A percentile compares a stretch with the other conserved stretches of the same genome.
Conservation (phyloP, 1,140 invertebrate genomes). For the Drosophila pallidifrons region DNA sequence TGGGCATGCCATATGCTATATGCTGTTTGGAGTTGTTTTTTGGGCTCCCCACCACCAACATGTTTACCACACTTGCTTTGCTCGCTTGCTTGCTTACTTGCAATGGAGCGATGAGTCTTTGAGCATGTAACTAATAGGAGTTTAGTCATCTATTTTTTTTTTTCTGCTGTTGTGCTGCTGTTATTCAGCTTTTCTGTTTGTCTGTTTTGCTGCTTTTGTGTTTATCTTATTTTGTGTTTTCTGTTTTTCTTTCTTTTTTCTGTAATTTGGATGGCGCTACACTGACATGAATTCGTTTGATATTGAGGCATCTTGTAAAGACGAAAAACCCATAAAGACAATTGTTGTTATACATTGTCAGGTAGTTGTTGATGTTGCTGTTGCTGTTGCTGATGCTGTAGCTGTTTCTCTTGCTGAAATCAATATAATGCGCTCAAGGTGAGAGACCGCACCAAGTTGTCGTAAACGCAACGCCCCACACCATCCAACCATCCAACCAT, state of each 20-base stretch:
- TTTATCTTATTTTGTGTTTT: constrained; percentile 18
- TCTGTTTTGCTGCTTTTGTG: not conserved
- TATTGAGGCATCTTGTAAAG: constrained; percentile 32
- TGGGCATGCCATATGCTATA: constrained; percentile 45
- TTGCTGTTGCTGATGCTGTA: constrained; percentile 25
- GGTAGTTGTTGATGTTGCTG: constrained; percentile 2
- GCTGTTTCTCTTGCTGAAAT: constrained; percentile 41
- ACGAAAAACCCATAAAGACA: constrained; percentile 53
- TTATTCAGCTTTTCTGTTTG: not conserved
- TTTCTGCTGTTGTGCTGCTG: constrained; percentile 5
- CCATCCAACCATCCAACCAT: constrained; percentile 13
- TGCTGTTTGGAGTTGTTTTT: not conserved
- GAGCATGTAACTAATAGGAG: constrained; percentile 49
- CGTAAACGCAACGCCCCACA: constrained; percentile 57
- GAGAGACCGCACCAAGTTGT: constrained; percentile 72
- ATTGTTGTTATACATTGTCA: not conserved
- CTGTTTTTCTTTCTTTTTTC: constrained; percentile 25
- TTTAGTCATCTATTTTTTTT: constrained; percentile 56
- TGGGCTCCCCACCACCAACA: constrained; percentile 23
- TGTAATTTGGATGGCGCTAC: constrained; percentile 41
- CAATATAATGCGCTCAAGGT: constrained; percentile 73
- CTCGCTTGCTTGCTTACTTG: not conserved
- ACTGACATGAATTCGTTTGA: constrained; percentile 59
- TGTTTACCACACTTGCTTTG: constrained; percentile 20
- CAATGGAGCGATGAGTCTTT: constrained; percentile 23